phyloP scores from a whole-genome alignment of 92 coral and sea anemone species.

The Hydrozoanthus gracilis region DNA sequence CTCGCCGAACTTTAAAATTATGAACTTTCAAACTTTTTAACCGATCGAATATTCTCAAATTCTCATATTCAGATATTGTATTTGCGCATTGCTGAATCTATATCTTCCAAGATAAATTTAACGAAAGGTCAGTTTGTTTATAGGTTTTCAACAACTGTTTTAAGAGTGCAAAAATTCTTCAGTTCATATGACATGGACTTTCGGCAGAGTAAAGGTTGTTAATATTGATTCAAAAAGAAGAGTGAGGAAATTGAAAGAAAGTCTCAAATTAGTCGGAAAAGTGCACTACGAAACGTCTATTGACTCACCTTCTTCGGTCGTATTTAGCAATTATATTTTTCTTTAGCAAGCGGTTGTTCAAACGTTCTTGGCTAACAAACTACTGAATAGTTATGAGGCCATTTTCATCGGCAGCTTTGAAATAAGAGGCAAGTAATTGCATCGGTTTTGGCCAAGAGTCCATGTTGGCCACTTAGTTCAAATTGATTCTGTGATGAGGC shows the following conservation, averaged over 20 bases:
- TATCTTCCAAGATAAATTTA: too few relatives aligned
- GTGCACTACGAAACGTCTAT: neutral
- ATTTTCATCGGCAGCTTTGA: constrained; percentile 44
- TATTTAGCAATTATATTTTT: constrained; percentile 14
- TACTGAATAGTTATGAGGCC: constrained; percentile 9
- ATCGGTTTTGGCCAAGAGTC: neutral
- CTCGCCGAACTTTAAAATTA: too few relatives aligned
- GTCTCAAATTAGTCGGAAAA: neutral
- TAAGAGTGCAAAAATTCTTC: neutral
- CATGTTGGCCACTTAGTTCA: constrained; percentile 16
- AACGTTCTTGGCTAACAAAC: constrained; percentile 18
- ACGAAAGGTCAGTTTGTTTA: too few relatives aligned
- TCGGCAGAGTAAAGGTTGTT: too few relatives aligned
- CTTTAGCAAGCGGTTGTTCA: constrained; percentile 15
- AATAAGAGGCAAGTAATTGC: constrained; percentile 20
- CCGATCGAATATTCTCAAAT: too few relatives aligned
- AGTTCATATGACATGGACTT: neutral
- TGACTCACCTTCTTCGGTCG: constrained; percentile 4
- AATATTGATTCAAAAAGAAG: neutral
- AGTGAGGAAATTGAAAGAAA: neutral
- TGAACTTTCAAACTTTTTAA: too few relatives aligned
- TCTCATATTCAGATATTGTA: too few relatives aligned
- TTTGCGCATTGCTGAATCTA: too few relatives aligned
- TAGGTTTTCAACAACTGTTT: too few relatives aligned
- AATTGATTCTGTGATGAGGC: constrained; percentile 23